phyloP scores from a whole-genome alignment of 2,113 vertebrate genomes.

The Variabilichromis moorii region DNA sequence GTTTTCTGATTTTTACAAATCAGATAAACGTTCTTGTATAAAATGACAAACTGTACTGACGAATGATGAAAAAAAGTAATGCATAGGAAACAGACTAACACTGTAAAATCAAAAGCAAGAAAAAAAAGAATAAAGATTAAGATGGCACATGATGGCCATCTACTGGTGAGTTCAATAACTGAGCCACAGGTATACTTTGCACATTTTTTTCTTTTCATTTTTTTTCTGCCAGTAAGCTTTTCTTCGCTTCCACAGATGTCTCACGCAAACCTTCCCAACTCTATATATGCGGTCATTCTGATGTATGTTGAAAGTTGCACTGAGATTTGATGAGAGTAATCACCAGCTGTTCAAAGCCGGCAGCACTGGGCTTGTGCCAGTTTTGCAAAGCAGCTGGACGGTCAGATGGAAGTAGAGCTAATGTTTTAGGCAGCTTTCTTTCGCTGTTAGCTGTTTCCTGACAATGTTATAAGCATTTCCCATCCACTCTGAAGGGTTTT shows the following conservation, averaged over 20 bases:
- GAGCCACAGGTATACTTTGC: not conserved
- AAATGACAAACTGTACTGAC: not conserved
- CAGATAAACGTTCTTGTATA: not conserved
- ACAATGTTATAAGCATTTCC: not conserved
- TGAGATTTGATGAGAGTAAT: not conserved
- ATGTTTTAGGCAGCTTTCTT: not conserved
- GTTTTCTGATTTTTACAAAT: not conserved
- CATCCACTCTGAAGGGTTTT: rapidly evolving
- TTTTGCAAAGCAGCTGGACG: not conserved
- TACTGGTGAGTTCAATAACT: constrained; percentile 28
- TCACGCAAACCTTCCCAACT: not conserved
- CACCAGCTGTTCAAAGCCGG: constrained; percentile 8
- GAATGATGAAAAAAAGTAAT: not conserved
- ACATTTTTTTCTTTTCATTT: not conserved
- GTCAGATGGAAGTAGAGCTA: not conserved
- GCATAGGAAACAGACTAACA: not conserved
- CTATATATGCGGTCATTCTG: not conserved
- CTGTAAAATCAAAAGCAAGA: not conserved
- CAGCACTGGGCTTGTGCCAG: not conserved
- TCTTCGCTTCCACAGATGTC: not conserved
- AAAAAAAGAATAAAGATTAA: not conserved
- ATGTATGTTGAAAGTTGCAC: not conserved
- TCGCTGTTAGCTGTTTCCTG: not conserved
- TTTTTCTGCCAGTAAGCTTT: not conserved
- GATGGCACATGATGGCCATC: constrained; percentile 24